These are phyloP conservation scores for Morus bassanus DNA, from an alignment of 2,797 vertebrate genomes.

Conservation along the genomic window DNA sequence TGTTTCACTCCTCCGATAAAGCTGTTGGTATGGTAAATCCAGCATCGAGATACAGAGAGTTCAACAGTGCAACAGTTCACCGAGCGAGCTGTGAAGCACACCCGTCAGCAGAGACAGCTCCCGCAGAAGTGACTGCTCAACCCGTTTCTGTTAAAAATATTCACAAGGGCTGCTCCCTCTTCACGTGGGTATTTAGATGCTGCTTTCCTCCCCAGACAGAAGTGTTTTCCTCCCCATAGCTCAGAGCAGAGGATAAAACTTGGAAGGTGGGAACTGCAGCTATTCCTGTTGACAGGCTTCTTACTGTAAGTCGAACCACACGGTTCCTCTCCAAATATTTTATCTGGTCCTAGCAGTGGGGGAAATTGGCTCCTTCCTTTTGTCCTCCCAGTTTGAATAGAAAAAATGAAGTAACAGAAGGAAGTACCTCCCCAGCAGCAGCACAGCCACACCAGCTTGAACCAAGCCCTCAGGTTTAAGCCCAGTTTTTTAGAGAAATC, in stretches of 20 bases:
- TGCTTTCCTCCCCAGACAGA: neutral
- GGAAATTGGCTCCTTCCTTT: neutral
- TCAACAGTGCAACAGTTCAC: neutral
- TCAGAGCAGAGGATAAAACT: neutral
- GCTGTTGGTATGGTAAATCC: slow-evolving; percentile 3
- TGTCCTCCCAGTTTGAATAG: neutral
- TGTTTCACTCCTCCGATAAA: neutral
- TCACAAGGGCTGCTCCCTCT: neutral
- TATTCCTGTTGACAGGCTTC: neutral
- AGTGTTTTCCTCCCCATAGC: neutral
- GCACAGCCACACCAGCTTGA: neutral
- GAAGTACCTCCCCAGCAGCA: neutral
- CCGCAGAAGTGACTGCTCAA: neutral
- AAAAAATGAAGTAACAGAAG: neutral
- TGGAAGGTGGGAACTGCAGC: neutral
- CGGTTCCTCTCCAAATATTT: neutral
- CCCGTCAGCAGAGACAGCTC: neutral
- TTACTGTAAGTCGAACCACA: neutral
- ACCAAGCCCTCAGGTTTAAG: neutral
- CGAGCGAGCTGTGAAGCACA: neutral
- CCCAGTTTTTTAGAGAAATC: neutral
- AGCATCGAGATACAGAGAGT: neutral
- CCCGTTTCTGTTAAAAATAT: neutral
- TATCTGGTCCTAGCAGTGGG: neutral
- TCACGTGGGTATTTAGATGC: neutral